Base-by-base conservation (phyloP, 2,888 invertebrate species). In the Halocaridina rubra region DNA sequence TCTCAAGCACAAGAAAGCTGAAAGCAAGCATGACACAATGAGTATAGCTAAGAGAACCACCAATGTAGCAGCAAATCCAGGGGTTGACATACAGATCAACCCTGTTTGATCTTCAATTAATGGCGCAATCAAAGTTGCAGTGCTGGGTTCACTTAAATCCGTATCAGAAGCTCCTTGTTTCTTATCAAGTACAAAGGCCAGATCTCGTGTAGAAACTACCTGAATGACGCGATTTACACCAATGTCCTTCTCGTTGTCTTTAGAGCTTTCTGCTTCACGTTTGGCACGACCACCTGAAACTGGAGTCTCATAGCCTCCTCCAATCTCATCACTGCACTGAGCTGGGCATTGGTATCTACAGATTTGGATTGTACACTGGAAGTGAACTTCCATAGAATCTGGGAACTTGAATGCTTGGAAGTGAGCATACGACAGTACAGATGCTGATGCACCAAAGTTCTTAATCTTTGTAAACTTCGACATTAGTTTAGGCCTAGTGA, bases 311-410 rank as follows among this genome's bases (percentile, higher is more conserved):
- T 82, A 64, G n/a, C 88, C 78, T 86, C 88, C 75, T 88, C 88
- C 67, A 88, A 71, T 85, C 74, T 86, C 89, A 22, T 88, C 89
- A 16, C 96, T 95, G 90, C 97, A 97, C 90, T 97, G 97, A 89
- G 97, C 97, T 0, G 97, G 97, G 90, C 97, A 97, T 89, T 96
- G 95, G 90, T 96, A 96, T 89, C 97, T 93, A 91, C 97, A 97
- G 89, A 97, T 97, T 91, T 97, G 97, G 88, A 97, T 97, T 33
- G 97, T 97, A 91, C 97, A 97, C 91, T 97, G 97, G 93, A 97
- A 97, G 91, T 97, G 97, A 0, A 97, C 97, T 91, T 97, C 97
- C 97, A 97, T 97, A 0, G 97, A 97, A 90, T 97, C 97, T 0
- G 97, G 97, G 92, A 97, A 97, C 90, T 97, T 97, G 91, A 97